A percentile compares a stretch with the other conserved stretches of the same genome.
These are phyloP conservation scores for Halesus radiatus DNA, from an alignment of 1,140 invertebrate species.

Conservation along the genomic window DNA sequence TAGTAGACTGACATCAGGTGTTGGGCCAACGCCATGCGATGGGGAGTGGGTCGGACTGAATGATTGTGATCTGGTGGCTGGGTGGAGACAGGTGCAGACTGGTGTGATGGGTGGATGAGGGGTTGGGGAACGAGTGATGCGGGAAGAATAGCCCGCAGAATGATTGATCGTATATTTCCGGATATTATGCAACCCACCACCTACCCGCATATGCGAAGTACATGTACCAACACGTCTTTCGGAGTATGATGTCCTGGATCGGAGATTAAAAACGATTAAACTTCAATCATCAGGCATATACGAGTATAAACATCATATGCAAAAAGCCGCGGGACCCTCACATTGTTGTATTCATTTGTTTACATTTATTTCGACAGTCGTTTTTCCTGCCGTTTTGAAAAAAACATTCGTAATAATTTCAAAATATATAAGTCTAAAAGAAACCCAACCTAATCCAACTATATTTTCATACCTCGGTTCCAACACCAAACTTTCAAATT, in stretches of 20 bases:
- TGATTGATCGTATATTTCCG: constrained; percentile 5
- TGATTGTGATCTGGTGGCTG: neutral
- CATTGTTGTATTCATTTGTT: too few species aligned
- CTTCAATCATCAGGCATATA: too few species aligned
- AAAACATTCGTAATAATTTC: too few species aligned
- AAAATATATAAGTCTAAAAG: too few species aligned
- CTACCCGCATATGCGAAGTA: neutral
- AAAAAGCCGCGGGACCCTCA: too few species aligned
- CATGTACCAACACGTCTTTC: neutral
- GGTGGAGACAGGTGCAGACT: neutral
- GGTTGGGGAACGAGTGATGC: constrained; percentile 5
- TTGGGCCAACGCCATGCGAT: neutral
- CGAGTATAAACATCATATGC: too few species aligned
- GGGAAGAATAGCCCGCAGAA: constrained; percentile 6
- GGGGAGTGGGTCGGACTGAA: neutral
- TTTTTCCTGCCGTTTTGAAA: too few species aligned
- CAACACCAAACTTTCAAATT: too few species aligned
- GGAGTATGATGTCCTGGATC: neutral
- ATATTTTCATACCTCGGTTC: too few species aligned
- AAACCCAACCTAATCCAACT: too few species aligned
- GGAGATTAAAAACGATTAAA: neutral
- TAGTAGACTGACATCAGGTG: neutral
- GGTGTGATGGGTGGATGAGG: neutral
- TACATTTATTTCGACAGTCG: too few species aligned
- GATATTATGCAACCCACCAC: constrained; percentile 20